Conservation (phyloP, 92 coral and sea anemone genomes). For the Diadumene lineata region DNA sequence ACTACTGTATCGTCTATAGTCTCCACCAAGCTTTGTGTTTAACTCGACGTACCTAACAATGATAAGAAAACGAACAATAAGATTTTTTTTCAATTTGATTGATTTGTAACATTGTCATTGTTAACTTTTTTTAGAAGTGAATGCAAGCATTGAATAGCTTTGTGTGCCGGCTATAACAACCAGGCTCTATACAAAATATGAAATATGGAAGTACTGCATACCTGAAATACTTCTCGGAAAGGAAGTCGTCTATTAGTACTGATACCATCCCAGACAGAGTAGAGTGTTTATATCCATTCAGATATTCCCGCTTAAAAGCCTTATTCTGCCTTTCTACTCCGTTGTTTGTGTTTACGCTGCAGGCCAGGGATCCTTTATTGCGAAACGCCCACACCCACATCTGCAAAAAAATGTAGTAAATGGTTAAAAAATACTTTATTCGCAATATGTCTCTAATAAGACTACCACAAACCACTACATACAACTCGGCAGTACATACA, state of each 20-base stretch:
- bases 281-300: conserved; percentile 28
- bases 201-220: no score
- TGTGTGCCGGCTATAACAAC: no score
- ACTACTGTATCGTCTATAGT: conserved; percentile 42
- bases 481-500: no score
- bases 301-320: conserved; percentile 48
- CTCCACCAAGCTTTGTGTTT: conserved; percentile 28
- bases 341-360: conserved; percentile 58
- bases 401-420: neutral
- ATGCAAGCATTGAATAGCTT: no score
- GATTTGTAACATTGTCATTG: no score
- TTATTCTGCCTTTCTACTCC: conserved; percentile 64
- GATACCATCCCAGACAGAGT: conserved; percentile 50
- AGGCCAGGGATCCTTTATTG: conserved; percentile 30
- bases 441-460: neutral
- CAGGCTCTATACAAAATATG: no score
- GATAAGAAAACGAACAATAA: neutral
- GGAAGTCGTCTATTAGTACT: conserved; percentile 46
- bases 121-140: no score
- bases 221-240: conserved; percentile 60
- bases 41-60: conserved; percentile 29
- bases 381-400: conserved; percentile 30
- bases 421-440: neutral
- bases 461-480: no score
- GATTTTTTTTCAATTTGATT: neutral